phyloP scores from a whole-genome alignment of 1,140 invertebrate species.

The Ceratoteleas bidentatus region DNA sequence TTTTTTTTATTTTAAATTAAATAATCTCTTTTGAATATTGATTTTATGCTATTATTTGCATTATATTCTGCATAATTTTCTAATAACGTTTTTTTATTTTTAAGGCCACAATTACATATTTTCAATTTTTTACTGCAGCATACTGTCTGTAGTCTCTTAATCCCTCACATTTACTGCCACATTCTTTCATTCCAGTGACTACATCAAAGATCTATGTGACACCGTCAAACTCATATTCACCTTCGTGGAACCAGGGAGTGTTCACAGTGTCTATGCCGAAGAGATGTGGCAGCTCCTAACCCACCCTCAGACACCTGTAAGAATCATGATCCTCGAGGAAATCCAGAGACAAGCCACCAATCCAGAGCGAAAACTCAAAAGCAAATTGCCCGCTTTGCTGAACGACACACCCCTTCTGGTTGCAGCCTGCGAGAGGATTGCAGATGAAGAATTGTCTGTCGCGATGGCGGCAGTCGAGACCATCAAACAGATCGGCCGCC shows the following conservation, averaged over 20 bases:
- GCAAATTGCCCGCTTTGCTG: conserved; percentile 77
- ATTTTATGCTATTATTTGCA: too few species aligned
- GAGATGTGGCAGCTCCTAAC: conserved; percentile 75
- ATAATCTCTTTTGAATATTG: too few species aligned
- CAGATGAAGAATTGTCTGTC: conserved; percentile 83
- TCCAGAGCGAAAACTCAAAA: too few species aligned
- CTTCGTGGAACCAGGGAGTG: conserved; percentile 72
- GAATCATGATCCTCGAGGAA: conserved; percentile 74
- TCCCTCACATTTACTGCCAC: too few species aligned
- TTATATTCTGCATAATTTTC: too few species aligned
- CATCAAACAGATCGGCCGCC: conserved; percentile 81
- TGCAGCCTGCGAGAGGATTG: conserved; percentile 82
- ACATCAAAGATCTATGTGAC: conserved; percentile 78
- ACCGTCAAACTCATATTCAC: conserved; percentile 75
- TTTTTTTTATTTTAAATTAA: too few species aligned
- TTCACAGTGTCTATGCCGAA: conserved; percentile 75
- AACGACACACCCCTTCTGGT: conserved; percentile 82
- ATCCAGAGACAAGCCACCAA: conserved; percentile 74
- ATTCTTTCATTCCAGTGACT: conserved; percentile 77
- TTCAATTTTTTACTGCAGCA: too few species aligned
- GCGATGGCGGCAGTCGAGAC: conserved; percentile 83
- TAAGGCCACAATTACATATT: too few species aligned
- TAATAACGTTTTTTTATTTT: too few species aligned
- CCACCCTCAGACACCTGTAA: conserved; percentile 75
- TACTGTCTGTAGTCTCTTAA: too few species aligned